Conservation (phyloP, 2,797 vertebrate genomes). For the Enteromius radiatus region DNA sequence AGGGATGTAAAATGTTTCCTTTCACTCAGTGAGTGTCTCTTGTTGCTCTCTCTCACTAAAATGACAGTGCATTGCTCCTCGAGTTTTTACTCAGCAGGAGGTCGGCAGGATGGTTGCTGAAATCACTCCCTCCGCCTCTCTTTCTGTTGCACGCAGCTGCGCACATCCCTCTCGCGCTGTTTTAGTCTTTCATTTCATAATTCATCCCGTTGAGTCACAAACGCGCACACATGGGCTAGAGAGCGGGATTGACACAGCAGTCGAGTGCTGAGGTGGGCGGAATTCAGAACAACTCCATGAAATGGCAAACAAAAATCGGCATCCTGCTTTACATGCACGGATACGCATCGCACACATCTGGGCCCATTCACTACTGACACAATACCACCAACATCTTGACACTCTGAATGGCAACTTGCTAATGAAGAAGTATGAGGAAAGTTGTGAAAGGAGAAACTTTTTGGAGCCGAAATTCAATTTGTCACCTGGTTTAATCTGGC, state of each 20-base stretch:
- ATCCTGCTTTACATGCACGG: conserved; percentile 51
- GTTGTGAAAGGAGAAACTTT: conserved; percentile 31
- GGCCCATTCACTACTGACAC: conserved; percentile 49
- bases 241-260: conserved; percentile 22
- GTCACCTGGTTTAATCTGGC: conserved; percentile 29
- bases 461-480: conserved; percentile 20
- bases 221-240: conserved; percentile 11
- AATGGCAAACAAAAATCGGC: conserved; percentile 39
- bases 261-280: conserved; percentile 55
- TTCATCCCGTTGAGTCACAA: conserved; percentile 59
- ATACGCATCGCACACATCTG: conserved; percentile 54
- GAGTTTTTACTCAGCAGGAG: conserved; percentile 49
- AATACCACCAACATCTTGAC: conserved; percentile 26
- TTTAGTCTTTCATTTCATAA: conserved; percentile 53
- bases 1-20: conserved; percentile 44
- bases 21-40: conserved; percentile 45
- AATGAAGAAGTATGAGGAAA: conserved; percentile 42
- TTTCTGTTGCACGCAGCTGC: conserved; percentile 53
- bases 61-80: conserved; percentile 24
- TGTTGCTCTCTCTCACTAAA: conserved; percentile 30
- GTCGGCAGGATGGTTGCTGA: conserved; percentile 34
- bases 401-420: conserved; percentile 26
- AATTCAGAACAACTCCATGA: conserved; percentile 51
- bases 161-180: conserved; percentile 42
- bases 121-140: conserved; percentile 45